Base-by-base conservation (phyloP, 2,797 vertebrate genomes). In the Halcyon smyrnensis region DNA sequence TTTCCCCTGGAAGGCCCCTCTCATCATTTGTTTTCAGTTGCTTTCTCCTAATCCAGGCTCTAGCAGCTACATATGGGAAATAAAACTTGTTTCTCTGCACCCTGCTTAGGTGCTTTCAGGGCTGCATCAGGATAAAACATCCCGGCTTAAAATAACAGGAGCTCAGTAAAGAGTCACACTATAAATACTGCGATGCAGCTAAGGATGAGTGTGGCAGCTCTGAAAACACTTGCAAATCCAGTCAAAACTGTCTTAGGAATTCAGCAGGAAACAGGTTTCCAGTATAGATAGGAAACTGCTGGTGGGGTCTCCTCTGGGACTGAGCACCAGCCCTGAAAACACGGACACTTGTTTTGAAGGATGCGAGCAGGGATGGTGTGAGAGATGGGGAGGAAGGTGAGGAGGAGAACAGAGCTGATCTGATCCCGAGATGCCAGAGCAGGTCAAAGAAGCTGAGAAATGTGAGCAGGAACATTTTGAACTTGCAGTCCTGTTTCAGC, bases 201-300 rank as follows among this genome's bases (percentile, higher is more conserved):
- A 19, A 37, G 54, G 51, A 36, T 21, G 4, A 18, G 59, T 2
- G 20, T 4, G 51, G 57, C 39, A 68, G 50, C 84, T 65, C 59
- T 63, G 84, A 51, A 82, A 84, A 60, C 56, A 64, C 46, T 65
- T 25, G n/a, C 92, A 57, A 39, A 87, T 56, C 83, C 75, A 82
- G 71, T 41, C 65, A 50, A 59, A 95, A 65, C 87, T 69, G 45
- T 64, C 82, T 84, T 18, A 78, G 94, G 69, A 69, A 87, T 82
- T 78, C 9, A 3, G 48, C 75, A 85, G 92, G 87, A 92, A 90
- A 56, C 62, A 65, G 39, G 51, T 75, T 82, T 53, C 20, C 41
- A 82, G 63, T 32, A 27, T 56, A 51, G 79, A 56, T 92, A 63
- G 75, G 76, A 67, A 92, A 41, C n/a, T 60, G 67, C 90, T 88